A percentile compares a stretch with the other conserved stretches of the same genome.
These are phyloP conservation scores for Tiliacea citrago DNA, from an alignment of 2,888 invertebrate genomes.

Conservation along the genomic window DNA sequence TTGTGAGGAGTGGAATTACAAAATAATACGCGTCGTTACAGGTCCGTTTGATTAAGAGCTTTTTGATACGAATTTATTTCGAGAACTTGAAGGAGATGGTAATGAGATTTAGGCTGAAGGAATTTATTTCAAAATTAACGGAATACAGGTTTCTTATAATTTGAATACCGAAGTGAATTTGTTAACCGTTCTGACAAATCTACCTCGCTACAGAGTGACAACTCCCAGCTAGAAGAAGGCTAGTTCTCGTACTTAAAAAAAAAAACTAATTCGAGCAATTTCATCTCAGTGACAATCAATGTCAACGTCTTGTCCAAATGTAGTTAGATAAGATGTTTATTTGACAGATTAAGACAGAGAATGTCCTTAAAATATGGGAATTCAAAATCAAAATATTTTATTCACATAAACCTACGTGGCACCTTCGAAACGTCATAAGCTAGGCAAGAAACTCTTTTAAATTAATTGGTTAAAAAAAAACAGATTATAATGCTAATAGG, in stretches of 20 bases:
- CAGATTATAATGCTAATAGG: not conserved
- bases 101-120: constrained; percentile 52
- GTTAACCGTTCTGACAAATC: constrained; percentile 1
- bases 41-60: constrained; percentile 62
- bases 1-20: constrained; percentile 68
- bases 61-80: constrained; percentile 56
- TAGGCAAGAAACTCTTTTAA: not conserved
- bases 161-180: constrained; percentile 6
- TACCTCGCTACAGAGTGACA: not conserved
- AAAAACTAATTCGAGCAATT: not conserved
- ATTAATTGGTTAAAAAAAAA: no score
- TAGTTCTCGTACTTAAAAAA: not conserved
- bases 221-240: not conserved
- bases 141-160: constrained; percentile 8
- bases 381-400: not conserved
- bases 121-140: constrained; percentile 32
- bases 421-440: no score
- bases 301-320: not conserved
- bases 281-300: not conserved
- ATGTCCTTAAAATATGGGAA: no score
- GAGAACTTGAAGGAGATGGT: constrained; percentile 46
- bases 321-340: not conserved
- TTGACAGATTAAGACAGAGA: not conserved
- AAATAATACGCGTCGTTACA: constrained; percentile 61
- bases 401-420: not conserved